Conservation (phyloP, 53 echinoderm and acorn worm genomes). For the Paracentrotus lividus region DNA sequence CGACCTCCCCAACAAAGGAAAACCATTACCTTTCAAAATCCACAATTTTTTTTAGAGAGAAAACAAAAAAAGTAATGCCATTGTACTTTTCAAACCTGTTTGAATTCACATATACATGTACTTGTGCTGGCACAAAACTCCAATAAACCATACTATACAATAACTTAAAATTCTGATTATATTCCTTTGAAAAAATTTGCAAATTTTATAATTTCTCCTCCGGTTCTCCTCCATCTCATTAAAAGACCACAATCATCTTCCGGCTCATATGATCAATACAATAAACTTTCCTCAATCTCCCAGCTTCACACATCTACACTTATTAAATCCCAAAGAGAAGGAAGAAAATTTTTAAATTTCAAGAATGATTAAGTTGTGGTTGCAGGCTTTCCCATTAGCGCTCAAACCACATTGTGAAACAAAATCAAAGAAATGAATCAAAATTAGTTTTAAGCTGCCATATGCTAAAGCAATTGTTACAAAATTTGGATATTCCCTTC, state of each 20-base stretch:
- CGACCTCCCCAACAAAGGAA: background rate
- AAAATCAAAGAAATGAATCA: background rate
- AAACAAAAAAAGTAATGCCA: background rate
- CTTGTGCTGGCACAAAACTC: background rate
- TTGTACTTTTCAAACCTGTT: background rate
- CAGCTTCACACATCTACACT: background rate
- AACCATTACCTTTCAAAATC: background rate
- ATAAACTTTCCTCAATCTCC: background rate
- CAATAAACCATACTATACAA: background rate
- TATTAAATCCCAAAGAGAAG: background rate
- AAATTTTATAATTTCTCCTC: background rate
- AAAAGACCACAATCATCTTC: background rate
- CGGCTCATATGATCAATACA: background rate
- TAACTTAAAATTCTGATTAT: background rate
- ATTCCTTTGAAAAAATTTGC: background rate
- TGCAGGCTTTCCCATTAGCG: background rate
- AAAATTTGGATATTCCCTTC: background rate
- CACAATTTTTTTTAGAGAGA: background rate
- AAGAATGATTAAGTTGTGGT: constrained; percentile 53
- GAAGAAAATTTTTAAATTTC: background rate
- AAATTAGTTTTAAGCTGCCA: background rate
- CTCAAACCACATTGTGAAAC: constrained; percentile 7
- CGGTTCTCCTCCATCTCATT: background rate
- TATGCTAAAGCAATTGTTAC: background rate
- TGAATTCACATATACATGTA: background rate